Evolutionary conservation across 2,113 vertebrate species (phyloP).

Genomic region (Hippoglossus stenolepis): DNA sequence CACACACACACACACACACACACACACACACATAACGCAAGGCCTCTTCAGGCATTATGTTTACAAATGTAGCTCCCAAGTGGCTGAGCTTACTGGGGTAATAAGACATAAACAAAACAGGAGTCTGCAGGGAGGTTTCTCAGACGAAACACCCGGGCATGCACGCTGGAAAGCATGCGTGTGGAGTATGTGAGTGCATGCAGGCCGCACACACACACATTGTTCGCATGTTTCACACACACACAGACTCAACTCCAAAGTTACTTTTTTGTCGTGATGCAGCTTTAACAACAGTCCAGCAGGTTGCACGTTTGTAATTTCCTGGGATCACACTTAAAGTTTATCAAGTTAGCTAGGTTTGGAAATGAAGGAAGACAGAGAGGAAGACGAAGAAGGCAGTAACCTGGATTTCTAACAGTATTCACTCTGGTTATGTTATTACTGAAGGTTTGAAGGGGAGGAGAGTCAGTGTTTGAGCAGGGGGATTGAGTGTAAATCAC

Average conservation of each 20-base stretch:
- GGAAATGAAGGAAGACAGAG: neutral
- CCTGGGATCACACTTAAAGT: conserved; percentile 31
- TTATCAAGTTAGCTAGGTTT: conserved; percentile 22
- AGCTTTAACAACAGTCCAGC: conserved; percentile 37
- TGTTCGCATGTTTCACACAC: neutral
- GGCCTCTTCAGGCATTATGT: conserved; percentile 75
- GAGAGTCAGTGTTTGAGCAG: conserved; percentile 1
- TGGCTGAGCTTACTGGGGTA: conserved; percentile 65
- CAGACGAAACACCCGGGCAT: conserved; percentile 26
- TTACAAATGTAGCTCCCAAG: conserved; percentile 79
- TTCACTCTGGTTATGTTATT: too few relatives aligned
- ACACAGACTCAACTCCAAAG: conserved; percentile 9
- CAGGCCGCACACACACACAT: neutral
- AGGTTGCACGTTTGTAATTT: conserved; percentile 23
- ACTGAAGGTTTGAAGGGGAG: neutral
- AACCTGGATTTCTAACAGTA: neutral
- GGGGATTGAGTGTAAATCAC: neutral
- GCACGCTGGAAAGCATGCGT: neutral
- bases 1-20: conserved; percentile 29
- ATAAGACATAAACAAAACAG: conserved; percentile 76
- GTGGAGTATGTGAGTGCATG: neutral
- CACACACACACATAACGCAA: conserved; percentile 26
- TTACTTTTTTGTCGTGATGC: conserved; percentile 12
- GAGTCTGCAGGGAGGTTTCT: conserved; percentile 63
- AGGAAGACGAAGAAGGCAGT: neutral